Percentiles rank a stretch among this genome's conserved stretches.
phyloP scores from a whole-genome alignment of 2,888 invertebrate species.

The Lasioglossum vierecki region DNA sequence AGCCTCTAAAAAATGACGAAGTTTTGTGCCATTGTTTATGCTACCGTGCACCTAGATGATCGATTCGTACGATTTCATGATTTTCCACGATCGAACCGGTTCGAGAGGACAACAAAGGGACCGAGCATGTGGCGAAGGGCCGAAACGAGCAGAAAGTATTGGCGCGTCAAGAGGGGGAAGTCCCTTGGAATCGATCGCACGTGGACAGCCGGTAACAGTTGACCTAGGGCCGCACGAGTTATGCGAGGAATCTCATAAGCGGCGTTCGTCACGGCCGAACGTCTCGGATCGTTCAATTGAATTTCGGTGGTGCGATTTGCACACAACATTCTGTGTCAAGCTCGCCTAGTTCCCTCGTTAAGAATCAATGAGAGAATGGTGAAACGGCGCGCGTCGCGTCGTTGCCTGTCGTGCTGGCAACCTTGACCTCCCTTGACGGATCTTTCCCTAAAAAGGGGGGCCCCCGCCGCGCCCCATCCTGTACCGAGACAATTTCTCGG shows the following conservation, averaged over 20 bases:
- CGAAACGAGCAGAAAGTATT: constrained; percentile 1
- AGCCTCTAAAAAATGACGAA: too few species aligned
- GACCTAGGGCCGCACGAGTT: constrained; percentile 59
- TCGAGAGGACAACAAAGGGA: not conserved
- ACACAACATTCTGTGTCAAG: constrained; percentile 67
- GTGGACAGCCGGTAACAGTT: constrained; percentile 55
- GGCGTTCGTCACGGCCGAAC: constrained; percentile 57
- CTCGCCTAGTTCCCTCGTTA: constrained; percentile 63
- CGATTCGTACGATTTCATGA: too few species aligned
- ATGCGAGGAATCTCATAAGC: constrained; percentile 69
- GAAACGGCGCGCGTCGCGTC: constrained; percentile 16
- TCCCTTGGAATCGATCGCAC: constrained; percentile 57
- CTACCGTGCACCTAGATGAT: too few species aligned
- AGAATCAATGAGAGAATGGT: constrained; percentile 69
- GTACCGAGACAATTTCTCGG: constrained; percentile 29
- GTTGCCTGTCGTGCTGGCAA: constrained; percentile 33
- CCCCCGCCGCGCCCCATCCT: not conserved
- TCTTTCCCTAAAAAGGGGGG: constrained; percentile 45
- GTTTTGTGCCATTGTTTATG: too few species aligned
- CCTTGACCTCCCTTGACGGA: constrained; percentile 58
- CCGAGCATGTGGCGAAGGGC: not conserved
- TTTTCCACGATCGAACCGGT: not conserved
- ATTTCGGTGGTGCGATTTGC: constrained; percentile 55
- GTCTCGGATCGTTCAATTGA: constrained; percentile 54
- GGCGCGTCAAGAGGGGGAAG: not conserved